Percentiles rank a stretch among this genome's conserved stretches.
phyloP scores from a whole-genome alignment of 2,797 vertebrate species.

The Macroramphosus scolopax region DNA sequence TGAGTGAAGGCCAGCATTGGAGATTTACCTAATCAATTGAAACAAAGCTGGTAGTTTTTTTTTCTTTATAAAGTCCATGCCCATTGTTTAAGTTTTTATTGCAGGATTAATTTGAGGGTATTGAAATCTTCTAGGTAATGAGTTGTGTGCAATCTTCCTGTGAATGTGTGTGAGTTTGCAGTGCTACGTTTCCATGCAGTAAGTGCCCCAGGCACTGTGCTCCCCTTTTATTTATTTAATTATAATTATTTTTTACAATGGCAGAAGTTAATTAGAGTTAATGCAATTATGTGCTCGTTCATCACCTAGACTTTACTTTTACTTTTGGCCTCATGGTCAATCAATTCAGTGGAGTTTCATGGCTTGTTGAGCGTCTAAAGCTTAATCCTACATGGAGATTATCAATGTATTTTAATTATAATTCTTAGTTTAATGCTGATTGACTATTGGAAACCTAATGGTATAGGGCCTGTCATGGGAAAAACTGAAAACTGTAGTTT shows the following conservation, averaged over 20 bases:
- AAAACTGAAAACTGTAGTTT: no score
- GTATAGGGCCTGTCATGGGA: no score
- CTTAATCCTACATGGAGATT: conserved; percentile 12
- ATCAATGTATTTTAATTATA: conserved; percentile 24
- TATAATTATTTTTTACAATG: conserved; percentile 37
- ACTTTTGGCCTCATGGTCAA: conserved; percentile 8
- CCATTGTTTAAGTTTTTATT: conserved; percentile 24
- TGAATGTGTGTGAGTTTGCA: conserved; percentile 28
- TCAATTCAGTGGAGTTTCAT: conserved; percentile 18
- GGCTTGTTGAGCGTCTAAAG: conserved; percentile 12
- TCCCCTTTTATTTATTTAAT: conserved; percentile 39
- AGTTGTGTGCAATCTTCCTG: conserved; percentile 31
- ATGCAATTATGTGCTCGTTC: conserved; percentile 56
- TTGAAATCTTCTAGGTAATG: conserved; percentile 53
- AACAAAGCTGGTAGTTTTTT: conserved; percentile 8
- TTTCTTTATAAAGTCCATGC: conserved; percentile 28
- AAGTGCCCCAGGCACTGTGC: conserved; percentile 27
- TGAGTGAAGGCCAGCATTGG: conserved; percentile 65
- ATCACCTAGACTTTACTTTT: conserved; percentile 41
- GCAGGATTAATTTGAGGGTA: conserved; percentile 30
- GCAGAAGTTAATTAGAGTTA: conserved; percentile 50
- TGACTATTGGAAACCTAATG: conserved; percentile 5
- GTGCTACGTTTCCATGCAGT: conserved; percentile 19
- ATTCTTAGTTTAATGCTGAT: conserved; percentile 19
- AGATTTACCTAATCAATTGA: conserved; percentile 12